Conservation (phyloP, 2,797 vertebrate species). For the Hyperoplus lanceolatus region DNA sequence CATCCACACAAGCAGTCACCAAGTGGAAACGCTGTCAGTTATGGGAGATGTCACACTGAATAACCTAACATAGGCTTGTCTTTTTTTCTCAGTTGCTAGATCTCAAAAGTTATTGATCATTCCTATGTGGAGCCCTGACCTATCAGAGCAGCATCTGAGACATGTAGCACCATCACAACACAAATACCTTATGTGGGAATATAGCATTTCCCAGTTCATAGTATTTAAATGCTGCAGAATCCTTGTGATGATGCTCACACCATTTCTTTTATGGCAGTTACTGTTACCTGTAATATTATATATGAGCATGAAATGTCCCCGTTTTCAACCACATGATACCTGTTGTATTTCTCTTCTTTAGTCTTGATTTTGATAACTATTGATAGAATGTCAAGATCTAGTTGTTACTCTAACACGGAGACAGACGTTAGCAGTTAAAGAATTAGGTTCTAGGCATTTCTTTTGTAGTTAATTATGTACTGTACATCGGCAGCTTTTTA, state of each 20-base stretch:
- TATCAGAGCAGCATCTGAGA: conserved; percentile 52
- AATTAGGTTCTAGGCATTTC: conserved; percentile 61
- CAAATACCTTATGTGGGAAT: conserved; percentile 27
- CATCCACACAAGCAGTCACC: not conserved
- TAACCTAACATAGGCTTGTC: conserved; percentile 15
- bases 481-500: conserved; percentile 78
- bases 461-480: conserved; percentile 57
- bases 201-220: conserved; percentile 11
- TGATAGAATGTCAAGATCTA: conserved; percentile 20
- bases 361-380: conserved; percentile 18
- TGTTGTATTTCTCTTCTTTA: conserved; percentile 3
- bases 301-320: conserved; percentile 54
- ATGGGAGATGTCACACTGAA: not conserved
- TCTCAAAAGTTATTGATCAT: conserved; percentile 14
- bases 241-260: conserved; percentile 7
- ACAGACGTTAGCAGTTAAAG: conserved; percentile 31
- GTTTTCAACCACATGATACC: conserved; percentile 39
- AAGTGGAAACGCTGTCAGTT: not conserved
- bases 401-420: conserved; percentile 39
- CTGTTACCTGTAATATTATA: conserved; percentile 61
- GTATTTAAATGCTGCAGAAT: conserved; percentile 40
- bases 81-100: conserved; percentile 1
- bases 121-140: not conserved
- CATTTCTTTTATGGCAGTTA: conserved; percentile 63
- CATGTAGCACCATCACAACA: conserved; percentile 56